phyloP scores from a whole-genome alignment of 92 coral and sea anemone species.

The Hydrozoanthus gracilis region DNA sequence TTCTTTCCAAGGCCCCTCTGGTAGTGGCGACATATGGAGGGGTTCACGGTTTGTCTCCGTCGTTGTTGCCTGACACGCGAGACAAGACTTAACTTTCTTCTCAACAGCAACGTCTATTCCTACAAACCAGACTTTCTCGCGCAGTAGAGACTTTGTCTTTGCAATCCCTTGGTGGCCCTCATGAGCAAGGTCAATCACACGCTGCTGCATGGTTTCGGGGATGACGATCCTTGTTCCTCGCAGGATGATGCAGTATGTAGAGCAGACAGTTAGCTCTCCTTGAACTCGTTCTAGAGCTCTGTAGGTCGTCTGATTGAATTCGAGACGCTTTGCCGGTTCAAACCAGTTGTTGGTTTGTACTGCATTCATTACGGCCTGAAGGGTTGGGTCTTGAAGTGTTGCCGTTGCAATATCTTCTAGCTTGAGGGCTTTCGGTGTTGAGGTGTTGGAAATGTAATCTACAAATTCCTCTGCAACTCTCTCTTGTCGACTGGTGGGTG shows the following conservation, averaged over 20 bases:
- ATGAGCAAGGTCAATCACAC: constrained; percentile 10
- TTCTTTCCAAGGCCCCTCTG: constrained; percentile 49
- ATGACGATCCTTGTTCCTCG: constrained; percentile 38
- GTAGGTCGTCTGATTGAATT: constrained; percentile 25
- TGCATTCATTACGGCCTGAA: constrained; percentile 38
- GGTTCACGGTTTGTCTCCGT: constrained; percentile 65
- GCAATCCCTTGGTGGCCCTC: not conserved
- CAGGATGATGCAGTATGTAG: constrained; percentile 31
- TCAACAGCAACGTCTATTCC: constrained; percentile 56
- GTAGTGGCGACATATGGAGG: constrained; percentile 45
- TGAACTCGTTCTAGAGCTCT: constrained; percentile 30
- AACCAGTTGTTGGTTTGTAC: constrained; percentile 46
- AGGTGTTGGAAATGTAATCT: constrained; percentile 27
- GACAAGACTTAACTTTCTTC: constrained; percentile 60
- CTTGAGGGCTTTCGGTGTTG: constrained; percentile 35
- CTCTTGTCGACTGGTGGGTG: constrained; percentile 42
- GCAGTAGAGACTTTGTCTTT: no score
- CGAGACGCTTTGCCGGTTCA: constrained; percentile 39
- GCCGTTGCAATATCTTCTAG: constrained; percentile 21
- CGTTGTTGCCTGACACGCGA: constrained; percentile 51
- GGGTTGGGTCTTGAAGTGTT: constrained; percentile 36
- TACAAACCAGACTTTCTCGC: not conserved
- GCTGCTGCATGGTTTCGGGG: constrained; percentile 26
- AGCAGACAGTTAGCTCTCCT: constrained; percentile 41
- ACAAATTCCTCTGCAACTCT: constrained; percentile 44